Base-by-base conservation (phyloP, 2,113 vertebrate genomes). In the Cyprinodon variegatus region DNA sequence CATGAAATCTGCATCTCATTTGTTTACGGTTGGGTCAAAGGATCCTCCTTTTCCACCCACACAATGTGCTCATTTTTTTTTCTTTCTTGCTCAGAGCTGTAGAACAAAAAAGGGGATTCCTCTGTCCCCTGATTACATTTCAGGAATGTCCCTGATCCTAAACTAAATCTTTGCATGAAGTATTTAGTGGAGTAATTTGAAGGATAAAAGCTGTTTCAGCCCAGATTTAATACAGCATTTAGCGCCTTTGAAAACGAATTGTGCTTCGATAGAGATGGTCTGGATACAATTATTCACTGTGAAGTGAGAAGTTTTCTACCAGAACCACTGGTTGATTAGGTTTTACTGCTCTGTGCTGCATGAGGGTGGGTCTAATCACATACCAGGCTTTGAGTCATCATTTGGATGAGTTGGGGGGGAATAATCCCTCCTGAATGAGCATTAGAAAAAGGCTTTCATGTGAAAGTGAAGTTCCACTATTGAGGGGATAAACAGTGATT, bases 401-500 rank as follows among this genome's bases (percentile, higher is more conserved):
- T 80, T 87, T 72, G 77, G 88, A 89, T 88, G 88, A 84, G 80
- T 86, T 89, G 83, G 81, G 89, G 87, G 81, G 90, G 86, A 87
- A 88, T 90, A 89, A 89, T 89, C 83, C 83, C 72, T 53, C 39
- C 61, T 89, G 85, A 91, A 91, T 87, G 88, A 84, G 84, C 79
- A 78, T 78, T 61, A 70, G 68, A 63, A 74, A 89, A 89, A 74
- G 67, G 61, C 83, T 83, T 89, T 86, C 71, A 81, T 86, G 75
- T 69, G 82, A 74, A 59, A 59, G 43, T 20, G 65, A 79, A 65
- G 41, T 59, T 29, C 73, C 68, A 60, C 64, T 46, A 12, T 74
- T 82, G 73, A 74, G 67, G 73, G 79, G 60, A 78, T 65, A 72
- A 83, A 84, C 41, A 59, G 68, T 70, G 68, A 84, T 88, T 84